Evolutionary conservation across 1,140 invertebrate genomes (phyloP).

Genomic region (Lanistes nyassanus): DNA sequence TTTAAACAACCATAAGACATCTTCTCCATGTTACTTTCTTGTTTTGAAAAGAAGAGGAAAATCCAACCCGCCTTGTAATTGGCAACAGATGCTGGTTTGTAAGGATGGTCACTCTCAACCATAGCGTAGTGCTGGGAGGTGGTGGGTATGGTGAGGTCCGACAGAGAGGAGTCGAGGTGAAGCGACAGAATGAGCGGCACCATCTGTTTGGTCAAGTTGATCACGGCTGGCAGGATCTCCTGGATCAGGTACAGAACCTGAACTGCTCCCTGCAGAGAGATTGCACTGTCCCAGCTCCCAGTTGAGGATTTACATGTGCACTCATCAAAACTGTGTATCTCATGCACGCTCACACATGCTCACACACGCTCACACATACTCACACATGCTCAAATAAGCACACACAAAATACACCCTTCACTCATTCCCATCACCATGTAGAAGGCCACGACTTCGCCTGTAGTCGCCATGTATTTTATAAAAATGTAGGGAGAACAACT

Average conservation of each 20-base stretch:
- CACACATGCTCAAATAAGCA: no score
- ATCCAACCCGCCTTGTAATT: slow-evolving; percentile 78
- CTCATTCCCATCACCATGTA: no score
- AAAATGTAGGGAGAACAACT: no score
- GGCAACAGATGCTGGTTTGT: slow-evolving; percentile 87
- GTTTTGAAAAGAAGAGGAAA: no score
- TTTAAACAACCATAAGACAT: no score
- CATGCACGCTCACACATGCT: background rate
- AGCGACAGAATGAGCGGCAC: slow-evolving; percentile 30
- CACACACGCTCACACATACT: background rate
- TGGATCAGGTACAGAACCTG: slow-evolving; percentile 90
- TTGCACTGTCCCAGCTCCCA: no score
- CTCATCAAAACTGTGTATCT: no score
- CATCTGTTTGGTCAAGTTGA: slow-evolving; percentile 79
- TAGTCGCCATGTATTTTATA: no score
- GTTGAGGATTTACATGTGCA: no score
- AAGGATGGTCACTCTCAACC: slow-evolving; percentile 97
- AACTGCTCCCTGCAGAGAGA: slow-evolving; percentile 78
- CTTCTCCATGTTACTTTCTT: no score
- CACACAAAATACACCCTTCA: no score
- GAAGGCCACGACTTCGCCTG: no score
- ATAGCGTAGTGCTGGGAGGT: slow-evolving; percentile 87
- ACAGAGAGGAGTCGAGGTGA: slow-evolving; percentile 22
- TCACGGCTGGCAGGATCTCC: slow-evolving; percentile 89
- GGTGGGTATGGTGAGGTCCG: slow-evolving; percentile 34